Evolutionary conservation across 2,888 invertebrate genomes (phyloP).

Genomic region (Ganaspis brasiliensis): DNA sequence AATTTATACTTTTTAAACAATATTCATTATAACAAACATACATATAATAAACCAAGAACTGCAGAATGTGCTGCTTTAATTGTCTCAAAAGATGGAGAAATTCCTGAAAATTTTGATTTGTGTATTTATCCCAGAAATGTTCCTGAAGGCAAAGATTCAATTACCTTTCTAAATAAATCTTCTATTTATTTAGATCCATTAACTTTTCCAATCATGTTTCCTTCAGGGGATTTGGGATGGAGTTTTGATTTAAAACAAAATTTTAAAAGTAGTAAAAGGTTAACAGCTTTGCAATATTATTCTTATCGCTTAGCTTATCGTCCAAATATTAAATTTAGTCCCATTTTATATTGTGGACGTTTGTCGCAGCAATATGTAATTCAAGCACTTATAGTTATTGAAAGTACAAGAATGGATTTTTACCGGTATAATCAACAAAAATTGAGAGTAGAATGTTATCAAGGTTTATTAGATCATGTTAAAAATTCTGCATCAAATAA

Average conservation of each 20-base stretch:
- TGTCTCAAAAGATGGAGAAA: constrained; percentile 32
- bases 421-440: constrained; percentile 39
- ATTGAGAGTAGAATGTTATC: constrained; percentile 35
- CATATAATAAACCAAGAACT: constrained; percentile 41
- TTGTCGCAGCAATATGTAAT: constrained; percentile 51
- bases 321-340: constrained; percentile 40
- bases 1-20: constrained; percentile 36
- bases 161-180: constrained; percentile 34
- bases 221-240: constrained; percentile 45
- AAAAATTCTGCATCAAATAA: constrained; percentile 21
- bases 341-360: no score
- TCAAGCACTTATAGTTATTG: constrained; percentile 49
- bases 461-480: constrained; percentile 36
- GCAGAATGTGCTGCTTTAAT: constrained; percentile 32
- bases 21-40: constrained; percentile 12
- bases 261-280: constrained; percentile 3
- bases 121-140: constrained; percentile 45
- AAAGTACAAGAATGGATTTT: constrained; percentile 46
- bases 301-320: constrained; percentile 49
- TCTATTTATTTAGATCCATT: constrained; percentile 51
- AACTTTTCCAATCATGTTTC: constrained; percentile 38
- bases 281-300: constrained; percentile 50
- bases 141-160: neutral
- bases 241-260: constrained; percentile 36
- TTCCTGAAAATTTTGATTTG: constrained; percentile 44